Evolutionary conservation across 1,140 invertebrate species (phyloP).

Genomic region (Lerema accius): DNA sequence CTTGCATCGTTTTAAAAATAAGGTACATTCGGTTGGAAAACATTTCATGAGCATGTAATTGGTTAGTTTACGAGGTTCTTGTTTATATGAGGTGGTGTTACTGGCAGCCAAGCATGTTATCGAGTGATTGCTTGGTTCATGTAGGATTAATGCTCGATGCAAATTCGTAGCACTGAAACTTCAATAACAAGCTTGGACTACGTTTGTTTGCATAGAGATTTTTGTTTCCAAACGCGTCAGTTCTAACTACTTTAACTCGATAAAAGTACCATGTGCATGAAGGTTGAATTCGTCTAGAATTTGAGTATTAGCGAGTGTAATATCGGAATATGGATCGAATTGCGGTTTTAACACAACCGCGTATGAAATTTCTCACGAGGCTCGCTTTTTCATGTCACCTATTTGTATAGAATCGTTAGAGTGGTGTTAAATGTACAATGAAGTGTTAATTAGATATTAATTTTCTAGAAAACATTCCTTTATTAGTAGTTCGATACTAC

Average conservation of each 20-base stretch:
- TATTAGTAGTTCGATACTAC: neutral
- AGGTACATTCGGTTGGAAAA: constrained; percentile 43
- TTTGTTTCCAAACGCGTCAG: constrained; percentile 23
- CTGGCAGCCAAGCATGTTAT: constrained; percentile 38
- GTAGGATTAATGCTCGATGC: constrained; percentile 16
- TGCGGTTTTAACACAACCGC: constrained; percentile 51
- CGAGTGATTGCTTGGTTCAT: constrained; percentile 13
- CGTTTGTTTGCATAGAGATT: constrained; percentile 20
- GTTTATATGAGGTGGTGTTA: constrained; percentile 49
- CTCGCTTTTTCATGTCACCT: constrained; percentile 55
- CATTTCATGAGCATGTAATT: constrained; percentile 71
- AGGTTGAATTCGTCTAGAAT: constrained; percentile 8
- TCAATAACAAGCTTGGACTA: constrained; percentile 19
- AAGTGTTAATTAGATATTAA: neutral
- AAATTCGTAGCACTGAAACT: constrained; percentile 18
- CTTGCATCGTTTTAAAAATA: constrained; percentile 21
- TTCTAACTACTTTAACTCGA: neutral
- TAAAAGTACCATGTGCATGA: neutral
- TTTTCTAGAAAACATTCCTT: neutral
- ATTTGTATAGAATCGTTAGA: constrained; percentile 7
- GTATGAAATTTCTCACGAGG: constrained; percentile 64
- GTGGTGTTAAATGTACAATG: neutral
- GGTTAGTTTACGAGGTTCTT: constrained; percentile 60
- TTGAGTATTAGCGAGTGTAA: constrained; percentile 28
- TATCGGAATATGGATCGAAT: constrained; percentile 40